Base-by-base conservation (phyloP, 2,888 invertebrate genomes). In the Drosophila incognita region DNA sequence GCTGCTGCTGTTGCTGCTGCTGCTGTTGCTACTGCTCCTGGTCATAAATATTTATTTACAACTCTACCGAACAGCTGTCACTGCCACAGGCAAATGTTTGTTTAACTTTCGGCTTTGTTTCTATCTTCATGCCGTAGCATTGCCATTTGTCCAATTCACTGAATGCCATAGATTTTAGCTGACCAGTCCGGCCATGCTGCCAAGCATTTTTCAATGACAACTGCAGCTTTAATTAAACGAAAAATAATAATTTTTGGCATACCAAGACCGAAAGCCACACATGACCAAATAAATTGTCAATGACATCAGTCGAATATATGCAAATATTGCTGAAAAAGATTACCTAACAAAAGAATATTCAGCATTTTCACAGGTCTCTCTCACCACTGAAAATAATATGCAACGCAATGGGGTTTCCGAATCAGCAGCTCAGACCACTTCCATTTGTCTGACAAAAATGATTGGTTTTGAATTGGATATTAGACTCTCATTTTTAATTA, bases 11-110 rank as follows among this genome's bases (percentile, higher is more conserved):
- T 5, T 35, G 1, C 2, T 35, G 5, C 2, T 33, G 33, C 0
- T 33, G 35, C 18, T 38, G 18, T 38, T 38, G 38, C 18, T 18
- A 27, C 40, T 46, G 33, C 77, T 58, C 24, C 59, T 48, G 85
- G 80, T 65, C 87, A 89, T 85, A 85, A 85, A 89, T 89, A 89
- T 89, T 85, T 85, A 85, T 89, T 89, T 84, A 84, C 87, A 89
- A 74, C 70, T 74, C 70, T 69, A 65, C 79, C 76, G 40, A 87
- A 87, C 83, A 84, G 58, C 80, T 89, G 88, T 84, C 87, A 85
- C 62, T 69, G 85, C 80, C 89, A 89, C 75, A 66, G 69, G 75
- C 77, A 75, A 70, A 78, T 83, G 69, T 87, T 81, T 81, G 76
- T 62, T 70, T 72, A 79, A 67, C 71, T 72, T 71, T 79, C 66